Evolutionary conservation across 2,797 vertebrate species (phyloP).

Genomic region (Myotis vivesi): DNA sequence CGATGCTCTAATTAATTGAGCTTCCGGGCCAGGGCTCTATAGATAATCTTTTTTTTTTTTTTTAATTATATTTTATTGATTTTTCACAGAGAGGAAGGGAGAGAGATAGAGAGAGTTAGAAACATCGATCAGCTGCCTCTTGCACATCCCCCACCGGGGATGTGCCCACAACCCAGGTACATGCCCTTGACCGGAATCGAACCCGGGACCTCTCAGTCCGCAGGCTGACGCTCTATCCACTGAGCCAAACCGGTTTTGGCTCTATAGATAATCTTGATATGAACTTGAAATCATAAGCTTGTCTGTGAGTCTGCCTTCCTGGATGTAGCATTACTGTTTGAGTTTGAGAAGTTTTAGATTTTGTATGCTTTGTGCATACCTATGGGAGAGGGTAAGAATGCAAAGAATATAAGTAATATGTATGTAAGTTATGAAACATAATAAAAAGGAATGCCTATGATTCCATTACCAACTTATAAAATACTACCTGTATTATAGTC

Average conservation of each 20-base stretch:
- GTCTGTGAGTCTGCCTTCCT: not conserved
- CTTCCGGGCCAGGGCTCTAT: not conserved
- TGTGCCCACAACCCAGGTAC: no score
- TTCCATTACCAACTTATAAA: not conserved
- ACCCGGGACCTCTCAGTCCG: no score
- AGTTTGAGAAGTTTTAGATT: not conserved
- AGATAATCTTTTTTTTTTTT: no score
- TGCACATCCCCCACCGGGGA: no score
- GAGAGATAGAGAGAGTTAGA: no score
- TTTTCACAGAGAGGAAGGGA: no score
- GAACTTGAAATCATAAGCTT: not conserved
- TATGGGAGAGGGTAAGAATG: not conserved
- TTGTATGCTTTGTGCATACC: not conserved
- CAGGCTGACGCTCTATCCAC: no score
- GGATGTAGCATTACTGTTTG: not conserved
- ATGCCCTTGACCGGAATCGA: no score
- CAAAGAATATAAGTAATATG: not conserved
- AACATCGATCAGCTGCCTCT: no score
- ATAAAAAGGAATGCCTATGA: not conserved
- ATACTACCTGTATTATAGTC: not conserved
- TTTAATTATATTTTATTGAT: no score
- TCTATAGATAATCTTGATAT: not conserved
- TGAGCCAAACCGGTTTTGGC: no score
- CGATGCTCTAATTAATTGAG: not conserved
- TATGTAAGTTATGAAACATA: not conserved